These are phyloP conservation scores for Myxocyprinus asiaticus DNA, from an alignment of 2,113 vertebrate genomes.

Conservation along the genomic window DNA sequence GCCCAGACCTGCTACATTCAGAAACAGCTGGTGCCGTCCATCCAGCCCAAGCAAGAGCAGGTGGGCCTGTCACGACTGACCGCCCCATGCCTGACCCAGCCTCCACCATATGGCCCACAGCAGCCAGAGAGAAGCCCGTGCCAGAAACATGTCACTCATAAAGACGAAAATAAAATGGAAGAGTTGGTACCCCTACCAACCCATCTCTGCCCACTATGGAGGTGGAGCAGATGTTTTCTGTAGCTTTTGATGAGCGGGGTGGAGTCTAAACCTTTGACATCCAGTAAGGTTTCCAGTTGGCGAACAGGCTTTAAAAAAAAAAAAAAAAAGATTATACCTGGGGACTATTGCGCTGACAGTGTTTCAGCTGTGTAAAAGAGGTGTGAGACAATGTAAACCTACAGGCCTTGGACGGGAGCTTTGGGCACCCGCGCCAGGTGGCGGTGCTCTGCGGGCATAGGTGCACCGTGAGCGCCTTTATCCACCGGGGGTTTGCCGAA, in stretches of 20 bases:
- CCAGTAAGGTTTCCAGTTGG: background rate
- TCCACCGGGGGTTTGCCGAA: no score
- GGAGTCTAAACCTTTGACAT: background rate
- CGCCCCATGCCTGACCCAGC: slow-evolving; percentile 52
- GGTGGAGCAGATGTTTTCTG: slow-evolving; percentile 43
- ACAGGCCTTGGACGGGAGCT: no score
- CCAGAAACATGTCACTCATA: slow-evolving; percentile 47
- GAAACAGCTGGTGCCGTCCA: slow-evolving; percentile 60
- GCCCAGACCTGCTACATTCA: slow-evolving; percentile 48
- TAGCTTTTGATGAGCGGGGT: slow-evolving; percentile 40
- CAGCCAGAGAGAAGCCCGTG: slow-evolving; percentile 39
- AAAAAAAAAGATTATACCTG: background rate
- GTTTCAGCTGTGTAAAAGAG: no score
- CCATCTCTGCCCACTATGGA: slow-evolving; percentile 8
- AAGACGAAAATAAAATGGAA: slow-evolving; percentile 40
- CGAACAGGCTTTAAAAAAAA: background rate
- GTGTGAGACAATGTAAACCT: no score
- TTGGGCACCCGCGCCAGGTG: no score
- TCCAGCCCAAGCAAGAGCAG: slow-evolving; percentile 48
- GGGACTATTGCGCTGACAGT: no score
- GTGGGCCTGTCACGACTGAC: slow-evolving; percentile 57
- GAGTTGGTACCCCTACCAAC: slow-evolving; percentile 27
- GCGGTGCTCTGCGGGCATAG: no score
- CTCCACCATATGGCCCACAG: slow-evolving; percentile 34
- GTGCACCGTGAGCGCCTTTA: no score